Conservation (phyloP, 2,888 invertebrate genomes). For the Drosophila austrosaltans region DNA sequence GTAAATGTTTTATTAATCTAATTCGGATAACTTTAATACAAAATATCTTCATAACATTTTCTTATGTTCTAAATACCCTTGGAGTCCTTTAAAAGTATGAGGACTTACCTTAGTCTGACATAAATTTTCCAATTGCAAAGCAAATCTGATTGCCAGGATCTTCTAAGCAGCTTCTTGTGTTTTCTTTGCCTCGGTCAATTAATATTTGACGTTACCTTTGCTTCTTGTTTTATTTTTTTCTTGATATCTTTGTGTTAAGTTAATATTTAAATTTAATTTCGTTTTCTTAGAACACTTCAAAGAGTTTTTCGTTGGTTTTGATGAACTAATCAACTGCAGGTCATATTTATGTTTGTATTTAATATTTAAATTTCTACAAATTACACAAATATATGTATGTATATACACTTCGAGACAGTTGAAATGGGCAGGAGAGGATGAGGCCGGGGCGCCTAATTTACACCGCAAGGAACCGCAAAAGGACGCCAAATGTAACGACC, state of each 20-base stretch:
- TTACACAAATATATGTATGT: slow-evolving; percentile 7
- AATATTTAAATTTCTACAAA: slow-evolving; percentile 34
- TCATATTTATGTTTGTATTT: slow-evolving; percentile 46
- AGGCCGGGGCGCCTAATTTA: slow-evolving; percentile 36
- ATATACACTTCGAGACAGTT: slow-evolving; percentile 1
- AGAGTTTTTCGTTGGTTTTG: slow-evolving; percentile 39
- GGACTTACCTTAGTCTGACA: background rate
- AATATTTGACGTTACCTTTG: slow-evolving; percentile 38
- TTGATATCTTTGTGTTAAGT: slow-evolving; percentile 62
- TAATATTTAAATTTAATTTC: slow-evolving; percentile 62
- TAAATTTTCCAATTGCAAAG: background rate
- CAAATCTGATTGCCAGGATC: background rate
- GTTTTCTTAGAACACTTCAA: slow-evolving; percentile 52
- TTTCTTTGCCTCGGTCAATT: slow-evolving; percentile 55
- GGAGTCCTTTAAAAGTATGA: too few species aligned
- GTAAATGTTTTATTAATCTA: too few species aligned
- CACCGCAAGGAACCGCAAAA: slow-evolving; percentile 45
- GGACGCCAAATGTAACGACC: slow-evolving; percentile 68
- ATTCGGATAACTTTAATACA: too few species aligned
- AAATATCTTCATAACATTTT: background rate
- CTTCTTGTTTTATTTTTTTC: slow-evolving; percentile 22
- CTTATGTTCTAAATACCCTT: background rate
- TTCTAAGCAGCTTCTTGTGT: background rate
- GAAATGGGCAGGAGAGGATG: background rate
- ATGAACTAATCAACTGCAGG: slow-evolving; percentile 41